Percentiles rank a stretch among this genome's conserved stretches.
Conservation (phyloP, 2,113 vertebrate genomes). For the Apteryx mantelli region DNA sequence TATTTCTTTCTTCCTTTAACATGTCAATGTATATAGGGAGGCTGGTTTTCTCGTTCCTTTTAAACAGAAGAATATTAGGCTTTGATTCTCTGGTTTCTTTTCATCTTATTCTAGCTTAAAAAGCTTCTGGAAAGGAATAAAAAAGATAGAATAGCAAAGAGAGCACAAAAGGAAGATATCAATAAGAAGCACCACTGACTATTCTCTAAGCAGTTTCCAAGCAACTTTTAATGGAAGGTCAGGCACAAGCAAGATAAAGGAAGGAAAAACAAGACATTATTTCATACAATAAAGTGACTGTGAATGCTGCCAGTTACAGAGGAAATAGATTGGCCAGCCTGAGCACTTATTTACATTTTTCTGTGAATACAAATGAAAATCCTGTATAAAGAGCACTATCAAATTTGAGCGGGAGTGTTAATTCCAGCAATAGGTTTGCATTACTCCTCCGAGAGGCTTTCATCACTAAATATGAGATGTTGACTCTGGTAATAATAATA, state of each 20-base stretch:
- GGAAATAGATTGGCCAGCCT: conserved; percentile 69
- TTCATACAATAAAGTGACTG: conserved; percentile 78
- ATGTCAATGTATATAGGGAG: not conserved
- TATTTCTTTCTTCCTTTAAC: conserved; percentile 46
- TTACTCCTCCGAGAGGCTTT: conserved; percentile 49
- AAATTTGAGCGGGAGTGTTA: conserved; percentile 69
- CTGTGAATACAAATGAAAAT: conserved; percentile 71
- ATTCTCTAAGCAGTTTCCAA: conserved; percentile 91
- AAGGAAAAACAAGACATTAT: conserved; percentile 80
- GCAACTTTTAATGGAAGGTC: conserved; percentile 99
- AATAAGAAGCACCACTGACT: conserved; percentile 74
- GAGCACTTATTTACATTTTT: conserved; percentile 67
- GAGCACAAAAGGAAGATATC: conserved; percentile 85
- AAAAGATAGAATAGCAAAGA: conserved; percentile 68
- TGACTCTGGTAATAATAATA: not conserved
- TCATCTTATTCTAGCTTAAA: conserved; percentile 76
- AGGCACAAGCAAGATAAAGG: conserved; percentile 84
- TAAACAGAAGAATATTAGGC: conserved; percentile 66
- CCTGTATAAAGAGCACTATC: conserved; percentile 65
- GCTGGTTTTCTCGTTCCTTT: conserved; percentile 60
- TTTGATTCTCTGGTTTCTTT: conserved; percentile 76
- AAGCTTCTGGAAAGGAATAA: conserved; percentile 64
- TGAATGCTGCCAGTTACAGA: conserved; percentile 77
- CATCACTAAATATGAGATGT: not conserved
- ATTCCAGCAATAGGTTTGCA: conserved; percentile 57